phyloP scores from a whole-genome alignment of 2,888 invertebrate genomes.

The Dynastes maya region DNA sequence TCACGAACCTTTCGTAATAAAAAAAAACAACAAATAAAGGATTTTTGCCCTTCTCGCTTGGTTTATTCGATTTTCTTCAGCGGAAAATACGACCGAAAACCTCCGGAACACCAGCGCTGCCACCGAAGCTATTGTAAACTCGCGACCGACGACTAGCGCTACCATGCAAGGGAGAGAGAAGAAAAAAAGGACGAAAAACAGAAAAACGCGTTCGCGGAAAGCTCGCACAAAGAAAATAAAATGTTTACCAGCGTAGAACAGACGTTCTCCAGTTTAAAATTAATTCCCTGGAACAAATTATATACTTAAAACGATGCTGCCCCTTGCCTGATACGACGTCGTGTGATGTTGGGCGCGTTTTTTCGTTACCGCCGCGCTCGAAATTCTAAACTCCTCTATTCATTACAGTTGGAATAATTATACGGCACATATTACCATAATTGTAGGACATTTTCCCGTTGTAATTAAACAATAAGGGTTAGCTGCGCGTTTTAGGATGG shows the following conservation, averaged over 20 bases:
- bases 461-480: conserved; percentile 32
- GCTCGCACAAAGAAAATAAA: conserved; percentile 21
- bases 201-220: background rate
- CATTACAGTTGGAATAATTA: conserved; percentile 30
- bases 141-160: too few relatives aligned
- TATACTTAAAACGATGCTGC: conserved; percentile 18
- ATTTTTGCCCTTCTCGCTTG: too few relatives aligned
- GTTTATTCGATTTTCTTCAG: too few relatives aligned
- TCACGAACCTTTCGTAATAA: too few relatives aligned
- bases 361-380: background rate
- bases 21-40: too few relatives aligned
- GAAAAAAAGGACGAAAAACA: background rate
- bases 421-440: conserved; percentile 34
- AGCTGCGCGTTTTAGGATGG: too few relatives aligned
- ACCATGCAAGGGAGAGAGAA: background rate
- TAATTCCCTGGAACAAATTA: conserved; percentile 39
- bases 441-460: conserved; percentile 34
- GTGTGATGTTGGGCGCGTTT: background rate
- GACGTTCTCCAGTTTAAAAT: conserved; percentile 16
- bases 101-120: too few relatives aligned
- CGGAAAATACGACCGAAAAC: too few relatives aligned
- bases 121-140: too few relatives aligned
- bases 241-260: conserved; percentile 25
- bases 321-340: background rate
- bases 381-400: conserved; percentile 36